Conservation (phyloP, 2,797 vertebrate genomes). For the Glossophaga mutica region DNA sequence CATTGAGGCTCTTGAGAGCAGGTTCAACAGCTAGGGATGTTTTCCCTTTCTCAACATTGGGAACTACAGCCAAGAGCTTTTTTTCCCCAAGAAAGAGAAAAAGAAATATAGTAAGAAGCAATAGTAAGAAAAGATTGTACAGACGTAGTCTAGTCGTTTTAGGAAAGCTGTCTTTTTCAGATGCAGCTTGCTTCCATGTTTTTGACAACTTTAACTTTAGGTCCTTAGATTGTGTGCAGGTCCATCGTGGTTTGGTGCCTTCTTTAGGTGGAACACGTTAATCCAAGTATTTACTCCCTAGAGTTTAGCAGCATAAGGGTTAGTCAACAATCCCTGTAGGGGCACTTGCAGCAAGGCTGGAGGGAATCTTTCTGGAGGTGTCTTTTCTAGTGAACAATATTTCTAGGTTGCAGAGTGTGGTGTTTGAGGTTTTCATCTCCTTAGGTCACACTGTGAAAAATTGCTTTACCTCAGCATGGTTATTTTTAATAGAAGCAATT, state of each 20-base stretch:
- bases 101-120: not conserved
- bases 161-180: not conserved
- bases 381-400: not conserved
- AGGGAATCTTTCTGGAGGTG: not conserved
- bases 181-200: not conserved
- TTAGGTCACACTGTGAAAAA: not conserved
- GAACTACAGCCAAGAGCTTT: not conserved
- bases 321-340: not conserved
- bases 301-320: not conserved
- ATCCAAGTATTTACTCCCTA: not conserved
- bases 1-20: not conserved
- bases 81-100: not conserved
- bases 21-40: not conserved
- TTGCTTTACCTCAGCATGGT: not conserved
- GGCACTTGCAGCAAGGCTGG: not conserved
- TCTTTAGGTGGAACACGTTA: not conserved
- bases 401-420: not conserved
- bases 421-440: not conserved
- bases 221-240: not conserved
- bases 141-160: not conserved
- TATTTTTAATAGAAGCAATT: not conserved
- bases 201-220: not conserved
- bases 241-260: not conserved
- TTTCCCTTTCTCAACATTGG: not conserved
- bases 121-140: not conserved